These are phyloP conservation scores for Neotoma lepida DNA, from an alignment of 2,113 vertebrate species.

Conservation along the genomic window DNA sequence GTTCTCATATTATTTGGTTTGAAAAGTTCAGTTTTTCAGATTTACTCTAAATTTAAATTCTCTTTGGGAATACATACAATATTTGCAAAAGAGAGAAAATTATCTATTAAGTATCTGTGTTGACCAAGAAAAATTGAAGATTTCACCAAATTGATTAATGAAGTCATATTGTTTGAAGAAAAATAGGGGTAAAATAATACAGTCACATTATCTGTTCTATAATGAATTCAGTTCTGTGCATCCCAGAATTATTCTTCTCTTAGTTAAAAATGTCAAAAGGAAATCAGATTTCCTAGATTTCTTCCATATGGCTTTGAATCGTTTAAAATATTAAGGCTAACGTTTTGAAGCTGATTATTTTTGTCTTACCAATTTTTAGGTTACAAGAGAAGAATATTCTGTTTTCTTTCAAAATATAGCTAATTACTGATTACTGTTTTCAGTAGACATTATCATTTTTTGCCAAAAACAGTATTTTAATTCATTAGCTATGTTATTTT, in stretches of 20 bases:
- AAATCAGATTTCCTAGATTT: neutral
- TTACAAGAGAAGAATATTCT: neutral
- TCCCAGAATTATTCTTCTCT: neutral
- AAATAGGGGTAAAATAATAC: neutral
- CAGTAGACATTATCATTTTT: neutral
- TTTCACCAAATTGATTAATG: neutral
- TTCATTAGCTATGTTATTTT: neutral
- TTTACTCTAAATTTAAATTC: neutral
- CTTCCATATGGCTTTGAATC: neutral
- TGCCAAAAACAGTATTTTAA: neutral
- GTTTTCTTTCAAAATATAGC: neutral
- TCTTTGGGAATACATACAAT: neutral
- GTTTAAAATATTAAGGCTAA: neutral
- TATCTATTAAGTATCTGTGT: neutral
- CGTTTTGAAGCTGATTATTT: neutral
- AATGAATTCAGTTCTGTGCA: neutral
- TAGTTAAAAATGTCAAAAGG: neutral
- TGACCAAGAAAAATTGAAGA: neutral
- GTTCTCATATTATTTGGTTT: neutral
- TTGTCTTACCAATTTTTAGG: neutral
- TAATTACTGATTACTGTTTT: neutral
- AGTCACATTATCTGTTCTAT: neutral
- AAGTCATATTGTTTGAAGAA: neutral
- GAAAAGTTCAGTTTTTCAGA: neutral
- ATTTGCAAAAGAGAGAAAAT: neutral